phyloP scores from a whole-genome alignment of 2,888 invertebrate genomes.

The Tipula helvola region DNA sequence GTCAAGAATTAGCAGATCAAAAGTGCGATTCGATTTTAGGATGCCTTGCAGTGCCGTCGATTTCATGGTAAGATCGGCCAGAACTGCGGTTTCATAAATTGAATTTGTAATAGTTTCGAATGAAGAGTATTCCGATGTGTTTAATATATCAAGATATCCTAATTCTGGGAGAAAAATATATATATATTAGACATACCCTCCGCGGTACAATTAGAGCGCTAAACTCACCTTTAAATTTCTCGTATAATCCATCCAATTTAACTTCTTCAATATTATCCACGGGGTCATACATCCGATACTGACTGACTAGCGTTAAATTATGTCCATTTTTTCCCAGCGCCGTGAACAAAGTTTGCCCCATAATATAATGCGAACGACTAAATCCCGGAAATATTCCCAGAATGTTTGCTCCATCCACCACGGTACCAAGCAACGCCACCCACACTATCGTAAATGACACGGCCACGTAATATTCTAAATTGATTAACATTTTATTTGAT shows the following conservation, averaged over 20 bases:
- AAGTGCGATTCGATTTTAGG: slow-evolving; percentile 25
- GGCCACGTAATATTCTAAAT: not conserved
- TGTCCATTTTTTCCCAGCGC: slow-evolving; percentile 25
- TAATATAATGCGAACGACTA: slow-evolving; percentile 32
- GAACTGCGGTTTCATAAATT: slow-evolving; percentile 31
- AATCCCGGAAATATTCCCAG: slow-evolving; percentile 32
- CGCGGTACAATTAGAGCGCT: not conserved
- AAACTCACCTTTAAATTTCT: slow-evolving; percentile 21
- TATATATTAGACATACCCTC: not conserved
- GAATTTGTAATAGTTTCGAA: slow-evolving; percentile 31
- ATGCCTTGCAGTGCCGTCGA: slow-evolving; percentile 25
- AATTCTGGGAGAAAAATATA: not conserved
- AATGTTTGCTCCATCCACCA: slow-evolving; percentile 24
- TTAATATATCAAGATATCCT: not conserved
- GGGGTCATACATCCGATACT: slow-evolving; percentile 20
- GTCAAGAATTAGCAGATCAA: slow-evolving; percentile 35
- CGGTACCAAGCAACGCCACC: not conserved
- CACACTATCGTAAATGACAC: not conserved
- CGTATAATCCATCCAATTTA: slow-evolving; percentile 25
- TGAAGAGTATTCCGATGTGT: slow-evolving; percentile 24
- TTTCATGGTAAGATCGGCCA: slow-evolving; percentile 28
- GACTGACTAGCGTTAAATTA: slow-evolving; percentile 29
- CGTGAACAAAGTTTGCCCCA: slow-evolving; percentile 27
- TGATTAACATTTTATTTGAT: not conserved
- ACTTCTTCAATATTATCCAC: slow-evolving; percentile 26